Conservation (phyloP, 2,888 invertebrate species). For the Ochropleura leucogaster region DNA sequence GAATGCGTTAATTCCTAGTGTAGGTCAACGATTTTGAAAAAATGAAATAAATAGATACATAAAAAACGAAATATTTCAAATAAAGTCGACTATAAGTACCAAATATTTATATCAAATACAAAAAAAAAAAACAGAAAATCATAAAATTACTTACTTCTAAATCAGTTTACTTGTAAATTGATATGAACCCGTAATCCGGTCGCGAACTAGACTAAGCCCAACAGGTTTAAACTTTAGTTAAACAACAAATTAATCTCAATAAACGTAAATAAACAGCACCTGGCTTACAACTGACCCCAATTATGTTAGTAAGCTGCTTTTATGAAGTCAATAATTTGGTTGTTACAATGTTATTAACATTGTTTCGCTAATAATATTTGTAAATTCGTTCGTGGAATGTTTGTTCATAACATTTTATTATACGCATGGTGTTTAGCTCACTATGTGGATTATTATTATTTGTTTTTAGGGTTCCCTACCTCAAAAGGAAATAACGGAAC, state of each 20-base stretch:
- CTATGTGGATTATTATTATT: not conserved
- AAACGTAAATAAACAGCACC: slow-evolving; percentile 48
- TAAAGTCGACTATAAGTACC: too few species aligned
- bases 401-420: slow-evolving; percentile 11
- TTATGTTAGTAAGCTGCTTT: slow-evolving; percentile 41
- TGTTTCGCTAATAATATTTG: slow-evolving; percentile 38
- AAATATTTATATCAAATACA: too few species aligned
- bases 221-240: slow-evolving; percentile 55
- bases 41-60: too few species aligned
- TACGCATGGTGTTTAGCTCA: not conserved
- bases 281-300: slow-evolving; percentile 51
- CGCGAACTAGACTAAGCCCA: slow-evolving; percentile 29
- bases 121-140: not conserved
- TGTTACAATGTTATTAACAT: slow-evolving; percentile 42
- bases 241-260: slow-evolving; percentile 62
- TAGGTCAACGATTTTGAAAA: too few species aligned
- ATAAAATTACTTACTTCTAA: not conserved
- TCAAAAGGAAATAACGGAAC: too few species aligned
- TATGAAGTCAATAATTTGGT: slow-evolving; percentile 46
- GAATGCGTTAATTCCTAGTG: too few species aligned
- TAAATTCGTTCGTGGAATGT: slow-evolving; percentile 25
- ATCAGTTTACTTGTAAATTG: slow-evolving; percentile 28
- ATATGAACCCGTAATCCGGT: slow-evolving; percentile 51
- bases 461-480: too few species aligned
- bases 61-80: too few species aligned